These are phyloP conservation scores for Drosophila malerkotliana DNA, from an alignment of 1,140 invertebrate genomes.

Conservation along the genomic window DNA sequence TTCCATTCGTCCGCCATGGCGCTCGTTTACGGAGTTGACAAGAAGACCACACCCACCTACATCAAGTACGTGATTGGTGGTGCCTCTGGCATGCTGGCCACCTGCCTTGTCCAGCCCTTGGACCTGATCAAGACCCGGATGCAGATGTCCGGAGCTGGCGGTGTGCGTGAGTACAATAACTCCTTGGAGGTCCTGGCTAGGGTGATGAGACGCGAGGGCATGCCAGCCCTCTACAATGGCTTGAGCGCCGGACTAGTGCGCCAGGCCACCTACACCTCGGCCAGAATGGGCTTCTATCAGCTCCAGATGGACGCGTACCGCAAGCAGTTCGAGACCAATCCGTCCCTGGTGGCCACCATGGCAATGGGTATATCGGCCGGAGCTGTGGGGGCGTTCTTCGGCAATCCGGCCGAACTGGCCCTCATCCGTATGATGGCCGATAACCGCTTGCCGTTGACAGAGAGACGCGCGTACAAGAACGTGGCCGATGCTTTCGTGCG, in stretches of 20 bases:
- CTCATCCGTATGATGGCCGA: conserved; percentile 92
- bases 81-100: conserved; percentile 51
- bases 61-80: conserved; percentile 63
- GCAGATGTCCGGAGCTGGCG: conserved; percentile 40
- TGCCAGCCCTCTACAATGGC: conserved; percentile 52
- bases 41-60: conserved; percentile 46
- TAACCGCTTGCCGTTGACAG: conserved; percentile 87
- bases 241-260: conserved; percentile 85
- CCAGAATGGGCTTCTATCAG: conserved; percentile 87
- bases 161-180: conserved; percentile 40
- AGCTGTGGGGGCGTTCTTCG: conserved; percentile 89
- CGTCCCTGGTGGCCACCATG: conserved; percentile 44
- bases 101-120: conserved; percentile 51
- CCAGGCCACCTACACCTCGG: conserved; percentile 90
- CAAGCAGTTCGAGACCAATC: conserved; percentile 5
- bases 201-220: conserved; percentile 41
- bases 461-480: conserved; percentile 90
- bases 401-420: conserved; percentile 90
- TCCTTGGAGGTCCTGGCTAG: conserved; percentile 47
- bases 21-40: conserved; percentile 16
- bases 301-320: conserved; percentile 55
- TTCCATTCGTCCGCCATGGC: conserved; percentile 22
- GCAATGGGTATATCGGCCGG: conserved; percentile 88
- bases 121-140: conserved; percentile 64
- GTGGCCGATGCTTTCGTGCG: conserved; percentile 89